These are phyloP conservation scores for Mylabris sibirica DNA, from an alignment of 2,888 invertebrate species.

Conservation along the genomic window DNA sequence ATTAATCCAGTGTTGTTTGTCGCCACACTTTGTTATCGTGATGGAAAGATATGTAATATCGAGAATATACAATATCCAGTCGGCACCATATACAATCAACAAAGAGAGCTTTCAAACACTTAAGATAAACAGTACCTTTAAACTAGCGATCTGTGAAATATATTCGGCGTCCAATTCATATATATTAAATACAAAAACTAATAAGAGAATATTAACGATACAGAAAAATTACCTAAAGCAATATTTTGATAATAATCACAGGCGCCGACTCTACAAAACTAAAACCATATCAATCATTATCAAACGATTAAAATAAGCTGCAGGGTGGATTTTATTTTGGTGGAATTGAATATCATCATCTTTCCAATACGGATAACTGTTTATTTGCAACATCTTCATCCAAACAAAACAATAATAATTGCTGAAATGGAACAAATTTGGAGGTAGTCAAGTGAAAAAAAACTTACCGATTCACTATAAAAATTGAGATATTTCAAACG, in stretches of 20 bases:
- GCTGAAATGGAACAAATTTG: background rate
- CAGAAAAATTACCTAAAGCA: slow-evolving; percentile 3
- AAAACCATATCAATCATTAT: slow-evolving; percentile 12
- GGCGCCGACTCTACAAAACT: slow-evolving; percentile 9
- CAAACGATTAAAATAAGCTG: background rate
- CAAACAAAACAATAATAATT: background rate
- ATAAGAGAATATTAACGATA: background rate
- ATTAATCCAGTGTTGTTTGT: slow-evolving; percentile 10
- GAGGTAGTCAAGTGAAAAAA: background rate
- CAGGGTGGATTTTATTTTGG: background rate
- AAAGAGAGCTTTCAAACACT: slow-evolving; percentile 21
- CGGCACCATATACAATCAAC: slow-evolving; percentile 15
- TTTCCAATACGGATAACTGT: background rate
- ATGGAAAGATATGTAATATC: slow-evolving; percentile 10
- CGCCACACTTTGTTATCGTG: slow-evolving; percentile 12
- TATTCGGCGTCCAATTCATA: slow-evolving; percentile 8
- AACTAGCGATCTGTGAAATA: slow-evolving; percentile 15
- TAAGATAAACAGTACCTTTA: slow-evolving; percentile 17
- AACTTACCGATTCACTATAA: background rate
- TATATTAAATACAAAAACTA: background rate
- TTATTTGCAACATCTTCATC: too few relatives aligned
- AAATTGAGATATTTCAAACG: background rate
- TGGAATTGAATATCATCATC: background rate
- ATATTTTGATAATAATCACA: slow-evolving; percentile 13
- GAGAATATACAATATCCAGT: background rate